Conservation (phyloP, 2,113 vertebrate species). For the Psittacula cyanocephala region DNA sequence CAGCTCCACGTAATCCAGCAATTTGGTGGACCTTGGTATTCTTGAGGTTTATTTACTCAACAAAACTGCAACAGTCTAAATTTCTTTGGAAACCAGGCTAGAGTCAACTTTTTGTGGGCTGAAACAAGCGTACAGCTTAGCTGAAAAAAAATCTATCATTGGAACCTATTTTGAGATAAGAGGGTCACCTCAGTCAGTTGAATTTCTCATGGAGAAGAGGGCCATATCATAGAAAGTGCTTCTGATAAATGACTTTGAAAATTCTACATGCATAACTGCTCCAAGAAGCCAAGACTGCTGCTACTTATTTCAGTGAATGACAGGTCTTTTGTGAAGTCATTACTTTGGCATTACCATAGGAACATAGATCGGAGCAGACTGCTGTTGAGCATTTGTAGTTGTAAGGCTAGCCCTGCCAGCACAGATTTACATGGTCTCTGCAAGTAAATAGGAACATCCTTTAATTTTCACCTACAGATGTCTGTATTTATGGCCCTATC, state of each 20-base stretch:
- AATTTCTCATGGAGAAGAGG: background rate
- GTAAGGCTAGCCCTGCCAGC: background rate
- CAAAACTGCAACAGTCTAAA: background rate
- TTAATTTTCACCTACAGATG: background rate
- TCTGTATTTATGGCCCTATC: background rate
- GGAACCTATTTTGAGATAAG: background rate
- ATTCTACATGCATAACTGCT: fast-evolving
- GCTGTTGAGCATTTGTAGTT: no score
- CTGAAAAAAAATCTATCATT: background rate
- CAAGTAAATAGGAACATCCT: background rate
- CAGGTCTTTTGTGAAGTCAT: background rate
- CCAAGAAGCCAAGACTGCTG: background rate
- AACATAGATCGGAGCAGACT: fast-evolving
- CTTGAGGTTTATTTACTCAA: background rate
- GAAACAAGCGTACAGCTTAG: background rate
- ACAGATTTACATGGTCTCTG: background rate
- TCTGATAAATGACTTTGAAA: background rate
- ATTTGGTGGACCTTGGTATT: background rate
- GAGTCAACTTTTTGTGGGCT: background rate
- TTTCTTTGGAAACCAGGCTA: background rate
- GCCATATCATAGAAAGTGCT: background rate
- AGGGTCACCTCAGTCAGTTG: background rate
- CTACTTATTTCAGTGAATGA: background rate
- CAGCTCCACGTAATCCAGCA: background rate
- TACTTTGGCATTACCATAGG: background rate